Evolutionary conservation across 2,888 invertebrate genomes (phyloP).

Genomic region (Aelia acuminata): DNA sequence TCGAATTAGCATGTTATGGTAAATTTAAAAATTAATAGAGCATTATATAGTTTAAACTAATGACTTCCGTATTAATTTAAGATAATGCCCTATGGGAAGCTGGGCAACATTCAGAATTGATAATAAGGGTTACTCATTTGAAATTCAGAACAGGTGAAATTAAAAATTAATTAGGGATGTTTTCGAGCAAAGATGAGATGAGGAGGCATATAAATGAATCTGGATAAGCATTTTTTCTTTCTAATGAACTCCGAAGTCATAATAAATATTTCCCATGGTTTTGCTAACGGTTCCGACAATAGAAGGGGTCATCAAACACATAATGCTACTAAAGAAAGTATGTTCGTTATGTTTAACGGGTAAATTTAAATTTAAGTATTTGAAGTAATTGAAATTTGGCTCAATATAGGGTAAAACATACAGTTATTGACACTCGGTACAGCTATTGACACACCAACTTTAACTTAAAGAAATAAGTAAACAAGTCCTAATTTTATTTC

Average conservation of each 20-base stretch:
- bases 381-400: too few species aligned
- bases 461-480: too few species aligned
- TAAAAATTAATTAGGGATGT: constrained; percentile 1
- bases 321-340: too few species aligned
- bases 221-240: neutral
- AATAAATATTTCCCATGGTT: neutral
- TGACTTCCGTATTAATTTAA: neutral
- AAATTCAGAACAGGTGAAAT: constrained; percentile 9
- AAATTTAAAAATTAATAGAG: neutral
- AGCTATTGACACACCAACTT: too few species aligned
- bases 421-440: too few species aligned
- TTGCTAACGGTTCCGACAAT: neutral
- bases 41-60: neutral
- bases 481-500: too few species aligned
- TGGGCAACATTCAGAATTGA: neutral
- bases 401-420: too few species aligned
- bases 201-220: neutral
- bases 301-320: too few species aligned
- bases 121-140: neutral
- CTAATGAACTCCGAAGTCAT: neutral
- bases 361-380: too few species aligned
- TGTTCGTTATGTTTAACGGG: too few species aligned
- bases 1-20: too few species aligned
- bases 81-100: neutral
- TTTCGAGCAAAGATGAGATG: neutral